Base-by-base conservation (phyloP, 2,797 vertebrate genomes). In the Todus mexicanus region DNA sequence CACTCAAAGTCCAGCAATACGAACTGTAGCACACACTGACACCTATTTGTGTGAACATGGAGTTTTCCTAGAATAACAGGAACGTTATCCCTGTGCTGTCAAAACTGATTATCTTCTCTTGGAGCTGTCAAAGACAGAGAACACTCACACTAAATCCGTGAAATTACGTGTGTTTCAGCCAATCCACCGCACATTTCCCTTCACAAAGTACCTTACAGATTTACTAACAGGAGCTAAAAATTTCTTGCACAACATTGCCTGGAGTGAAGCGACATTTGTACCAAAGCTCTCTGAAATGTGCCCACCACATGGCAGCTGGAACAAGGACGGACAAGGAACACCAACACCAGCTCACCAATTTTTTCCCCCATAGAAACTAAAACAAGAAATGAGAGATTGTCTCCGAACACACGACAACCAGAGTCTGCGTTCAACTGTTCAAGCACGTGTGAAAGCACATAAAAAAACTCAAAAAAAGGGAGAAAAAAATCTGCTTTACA, bases 11-110 rank as follows among this genome's bases (percentile, higher is more conserved):
- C 93, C 84, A 88, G 70, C 63, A 86, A 42, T 38, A 94, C n/a
- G 74, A 79, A 95, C 73, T 57, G 73, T 0, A 90, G 70, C 83
- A 88, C 83, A 90, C 68, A 86, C 25, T 29, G 42, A 78, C 86
- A 92, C 63, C 93, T 83, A 75, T 87, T 85, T 79, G 82, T 43
- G 69, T 54, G 73, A 95, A 91, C 89, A 91, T 26, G 63, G 53
- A 86, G 73, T 79, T 79, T 95, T 95, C 92, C 89, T 93, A 86
- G 45, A 94, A 94, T 71, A 96, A 95, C 74, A 91, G 9, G 64
- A 92, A 95, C 73, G 54, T 60, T 93, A 95, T 74, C 74, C 91
- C 70, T 35, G 57, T 14, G 38, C 76, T 92, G 87, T 94, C 95
- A 95, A 40, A 92, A 92, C 48, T 12, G 1, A 91, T 93, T 82